These are phyloP conservation scores for Drosophila fuyamai DNA, from an alignment of 1,140 invertebrate species.

Conservation along the genomic window DNA sequence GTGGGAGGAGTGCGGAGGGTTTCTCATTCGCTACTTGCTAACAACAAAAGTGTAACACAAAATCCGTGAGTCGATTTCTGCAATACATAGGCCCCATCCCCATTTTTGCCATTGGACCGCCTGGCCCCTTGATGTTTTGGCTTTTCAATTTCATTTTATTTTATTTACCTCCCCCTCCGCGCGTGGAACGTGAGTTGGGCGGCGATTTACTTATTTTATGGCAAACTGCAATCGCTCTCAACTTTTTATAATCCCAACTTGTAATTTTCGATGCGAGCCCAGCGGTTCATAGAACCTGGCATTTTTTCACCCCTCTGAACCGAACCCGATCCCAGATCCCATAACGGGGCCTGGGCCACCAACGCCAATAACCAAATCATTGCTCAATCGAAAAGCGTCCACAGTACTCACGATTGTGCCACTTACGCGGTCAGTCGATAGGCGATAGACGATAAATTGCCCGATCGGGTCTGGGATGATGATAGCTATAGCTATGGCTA, in stretches of 20 bases:
- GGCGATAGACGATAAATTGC: conserved; percentile 58
- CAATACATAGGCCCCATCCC: conserved; percentile 52
- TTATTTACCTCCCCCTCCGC: conserved; percentile 19
- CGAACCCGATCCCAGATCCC: neutral
- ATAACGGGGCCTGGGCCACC: conserved; percentile 13
- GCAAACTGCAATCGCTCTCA: conserved; percentile 45
- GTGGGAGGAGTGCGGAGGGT: conserved; percentile 24
- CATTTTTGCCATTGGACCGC: conserved; percentile 26
- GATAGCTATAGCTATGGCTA: conserved; percentile 24
- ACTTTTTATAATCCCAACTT: conserved; percentile 56
- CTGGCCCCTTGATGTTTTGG: conserved; percentile 20
- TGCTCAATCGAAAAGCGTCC: conserved; percentile 80
- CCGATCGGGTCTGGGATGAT: conserved; percentile 41
- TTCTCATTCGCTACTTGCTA: conserved; percentile 50
- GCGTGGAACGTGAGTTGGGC: conserved; percentile 72
- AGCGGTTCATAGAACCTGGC: conserved; percentile 49
- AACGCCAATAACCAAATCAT: conserved; percentile 58
- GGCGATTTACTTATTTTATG: conserved; percentile 80
- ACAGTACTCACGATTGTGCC: conserved; percentile 75
- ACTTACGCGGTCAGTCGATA: conserved; percentile 72
- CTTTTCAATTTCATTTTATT: conserved; percentile 76
- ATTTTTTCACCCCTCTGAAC: conserved; percentile 12
- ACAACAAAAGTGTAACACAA: conserved; percentile 79
- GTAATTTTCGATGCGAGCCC: conserved; percentile 51
- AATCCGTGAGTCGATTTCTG: conserved; percentile 78